These are phyloP conservation scores for Xiphophorus hellerii DNA, from an alignment of 2,113 vertebrate genomes.

Conservation along the genomic window DNA sequence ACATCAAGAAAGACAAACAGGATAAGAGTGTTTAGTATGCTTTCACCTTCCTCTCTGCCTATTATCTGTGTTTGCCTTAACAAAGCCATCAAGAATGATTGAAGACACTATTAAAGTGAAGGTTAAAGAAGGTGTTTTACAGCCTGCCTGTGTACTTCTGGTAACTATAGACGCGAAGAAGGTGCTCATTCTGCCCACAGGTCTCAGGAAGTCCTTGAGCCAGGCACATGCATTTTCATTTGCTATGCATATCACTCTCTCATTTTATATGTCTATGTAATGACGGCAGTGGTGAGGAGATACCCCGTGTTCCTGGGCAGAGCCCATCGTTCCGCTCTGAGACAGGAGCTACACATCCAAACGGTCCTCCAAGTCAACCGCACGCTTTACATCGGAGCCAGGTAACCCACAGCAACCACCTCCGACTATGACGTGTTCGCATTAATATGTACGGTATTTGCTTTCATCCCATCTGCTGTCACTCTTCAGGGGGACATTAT, in stretches of 20 bases:
- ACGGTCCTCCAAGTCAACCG: conserved; percentile 92
- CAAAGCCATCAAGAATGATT: conserved; percentile 40
- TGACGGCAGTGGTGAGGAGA: conserved; percentile 85
- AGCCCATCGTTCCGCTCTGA: conserved; percentile 78
- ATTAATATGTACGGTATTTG: conserved; percentile 63
- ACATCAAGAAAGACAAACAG: conserved; percentile 9
- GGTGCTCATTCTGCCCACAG: conserved; percentile 14
- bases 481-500: conserved; percentile 43
- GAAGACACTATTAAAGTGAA: conserved; percentile 45
- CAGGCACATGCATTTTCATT: conserved; percentile 5
- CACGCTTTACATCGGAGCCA: conserved; percentile 94
- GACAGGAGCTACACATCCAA: conserved; percentile 88
- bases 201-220: conserved; percentile 39
- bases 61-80: conserved; percentile 42
- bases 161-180: conserved; percentile 24
- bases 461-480: conserved; percentile 69
- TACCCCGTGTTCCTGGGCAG: conserved; percentile 92
- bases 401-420: conserved; percentile 81
- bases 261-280: conserved; percentile 13
- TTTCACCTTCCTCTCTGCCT: conserved; percentile 20
- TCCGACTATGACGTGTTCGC: conserved; percentile 53
- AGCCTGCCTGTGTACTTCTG: conserved; percentile 1
- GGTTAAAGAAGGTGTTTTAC: conserved; percentile 27
- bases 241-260: background rate
- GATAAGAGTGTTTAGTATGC: conserved; percentile 17